Percentiles rank a stretch among this genome's conserved stretches.
Evolutionary conservation across 2,797 vertebrate species (phyloP).

Genomic region (Sebastes itinus): DNA sequence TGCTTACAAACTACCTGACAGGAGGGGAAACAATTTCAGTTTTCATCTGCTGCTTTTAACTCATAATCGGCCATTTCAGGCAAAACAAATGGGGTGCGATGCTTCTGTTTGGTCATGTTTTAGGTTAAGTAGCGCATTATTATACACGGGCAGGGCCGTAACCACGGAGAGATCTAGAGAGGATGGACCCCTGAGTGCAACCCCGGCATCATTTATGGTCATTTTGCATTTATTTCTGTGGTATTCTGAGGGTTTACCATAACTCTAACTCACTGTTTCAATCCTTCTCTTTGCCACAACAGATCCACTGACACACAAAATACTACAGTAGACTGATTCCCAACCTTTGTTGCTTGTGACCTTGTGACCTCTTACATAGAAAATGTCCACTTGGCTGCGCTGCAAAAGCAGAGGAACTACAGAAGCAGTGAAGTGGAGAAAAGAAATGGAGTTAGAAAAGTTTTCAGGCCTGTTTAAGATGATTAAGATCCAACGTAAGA

Average conservation of each 20-base stretch:
- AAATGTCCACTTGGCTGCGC: not conserved
- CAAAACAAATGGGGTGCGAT: not conserved
- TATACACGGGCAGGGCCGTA: not conserved
- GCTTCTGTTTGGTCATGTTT: not conserved
- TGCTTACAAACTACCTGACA: slow-evolving; percentile 57
- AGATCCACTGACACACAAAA: not conserved
- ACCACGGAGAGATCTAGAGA: not conserved
- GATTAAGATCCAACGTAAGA: not conserved
- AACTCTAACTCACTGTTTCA: not conserved
- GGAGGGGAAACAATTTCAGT: slow-evolving; percentile 55
- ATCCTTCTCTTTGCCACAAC: not conserved
- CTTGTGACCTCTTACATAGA: not conserved
- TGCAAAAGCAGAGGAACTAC: not conserved
- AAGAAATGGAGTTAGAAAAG: not conserved
- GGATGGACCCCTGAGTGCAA: not conserved
- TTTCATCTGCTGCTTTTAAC: slow-evolving; percentile 37
- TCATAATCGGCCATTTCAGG: slow-evolving; percentile 22
- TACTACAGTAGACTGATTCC: not conserved
- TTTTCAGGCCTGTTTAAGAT: not conserved
- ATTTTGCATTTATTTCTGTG: not conserved
- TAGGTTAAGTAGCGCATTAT: not conserved
- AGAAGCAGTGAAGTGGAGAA: not conserved
- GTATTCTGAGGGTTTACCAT: not conserved
- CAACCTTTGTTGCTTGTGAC: not conserved
- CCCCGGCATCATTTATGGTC: not conserved